phyloP scores from a whole-genome alignment of 2,888 invertebrate genomes.

The Pachliopta kotzebuea region DNA sequence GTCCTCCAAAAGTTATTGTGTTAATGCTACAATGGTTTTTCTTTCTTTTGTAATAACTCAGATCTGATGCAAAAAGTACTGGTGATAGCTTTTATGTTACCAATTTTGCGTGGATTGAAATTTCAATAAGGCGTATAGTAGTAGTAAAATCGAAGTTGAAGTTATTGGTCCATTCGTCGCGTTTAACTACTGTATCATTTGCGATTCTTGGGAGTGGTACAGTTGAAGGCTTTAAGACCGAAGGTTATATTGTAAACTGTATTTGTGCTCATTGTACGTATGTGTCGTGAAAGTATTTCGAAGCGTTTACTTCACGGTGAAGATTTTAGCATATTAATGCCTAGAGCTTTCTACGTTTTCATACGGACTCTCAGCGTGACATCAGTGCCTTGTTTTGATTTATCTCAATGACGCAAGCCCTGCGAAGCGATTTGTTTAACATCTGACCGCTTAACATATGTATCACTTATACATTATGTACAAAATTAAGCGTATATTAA shows the following conservation, averaged over 20 bases:
- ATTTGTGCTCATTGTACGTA: slow-evolving; percentile 65
- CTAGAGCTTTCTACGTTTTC: slow-evolving; percentile 68
- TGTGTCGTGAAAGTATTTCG: slow-evolving; percentile 76
- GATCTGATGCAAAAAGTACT: not conserved
- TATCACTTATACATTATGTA: slow-evolving; percentile 19
- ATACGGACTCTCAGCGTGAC: slow-evolving; percentile 43
- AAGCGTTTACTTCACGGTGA: slow-evolving; percentile 62
- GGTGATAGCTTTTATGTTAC: not conserved
- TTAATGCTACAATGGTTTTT: slow-evolving; percentile 6
- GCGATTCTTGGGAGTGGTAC: slow-evolving; percentile 38
- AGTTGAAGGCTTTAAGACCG: slow-evolving; percentile 52
- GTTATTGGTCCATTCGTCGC: slow-evolving; percentile 8
- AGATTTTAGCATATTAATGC: slow-evolving; percentile 75
- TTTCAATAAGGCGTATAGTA: not conserved
- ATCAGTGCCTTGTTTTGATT: slow-evolving; percentile 43
- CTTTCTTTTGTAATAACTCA: not conserved
- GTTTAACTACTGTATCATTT: slow-evolving; percentile 3
- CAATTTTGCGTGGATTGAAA: slow-evolving; percentile 26
- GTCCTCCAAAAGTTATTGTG: not conserved
- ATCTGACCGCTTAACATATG: slow-evolving; percentile 35
- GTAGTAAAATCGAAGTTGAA: slow-evolving; percentile 4
- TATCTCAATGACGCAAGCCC: slow-evolving; percentile 35
- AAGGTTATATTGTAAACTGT: slow-evolving; percentile 60
- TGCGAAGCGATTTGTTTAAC: slow-evolving; percentile 35
- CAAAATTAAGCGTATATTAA: slow-evolving; percentile 3